Base-by-base conservation (phyloP, 2,797 vertebrate genomes). In the Sebastes matsubarae region DNA sequence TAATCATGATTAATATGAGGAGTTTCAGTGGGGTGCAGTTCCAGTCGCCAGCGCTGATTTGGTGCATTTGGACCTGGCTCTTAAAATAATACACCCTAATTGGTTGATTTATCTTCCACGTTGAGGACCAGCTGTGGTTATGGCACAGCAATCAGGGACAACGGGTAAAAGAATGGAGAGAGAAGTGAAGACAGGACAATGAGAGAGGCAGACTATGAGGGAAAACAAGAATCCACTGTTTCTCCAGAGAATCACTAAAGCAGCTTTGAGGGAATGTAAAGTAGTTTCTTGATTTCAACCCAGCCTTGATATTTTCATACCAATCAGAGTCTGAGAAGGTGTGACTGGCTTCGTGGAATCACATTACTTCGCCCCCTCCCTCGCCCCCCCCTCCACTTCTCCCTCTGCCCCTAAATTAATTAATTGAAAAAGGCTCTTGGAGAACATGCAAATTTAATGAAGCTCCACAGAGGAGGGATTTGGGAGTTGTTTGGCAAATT, bases 401-500 rank as follows among this genome's bases (percentile, higher is more conserved):
- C 46, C 68, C 61, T 59, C 77, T 11, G 3, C 67, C 30, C 30
- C 75, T 81, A 80, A 90, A 93, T 91, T 87, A 77, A 92, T 92
- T 89, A 91, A 92, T 93, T 92, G 87, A 86, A 89, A 85, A 80
- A 75, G 87, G 72, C 85, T 88, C 83, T 92, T 71, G 84, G 84
- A 89, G 90, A 91, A 87, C 92, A 94, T 95, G 91, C 81, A 93
- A 78, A 93, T 95, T 93, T 94, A 95, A 95, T 94, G 93, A 94
- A 86, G 89, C 84, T 84, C 81, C 81, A 80, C 92, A 79, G 92
- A 91, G 69, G 80, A 90, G 91, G 87, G 88, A 93, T 94, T 89
- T 93, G 93, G 93, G 90, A 92, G 85, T 91, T 93, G 90, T 92
- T 94, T 93, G 87, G 93, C 90, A 93, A 95, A 95, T 96, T 90